Evolutionary conservation across 35 echinoderm and acorn worm species (phyloP).

Genomic region (Hemicentrotus pulcherrimus): DNA sequence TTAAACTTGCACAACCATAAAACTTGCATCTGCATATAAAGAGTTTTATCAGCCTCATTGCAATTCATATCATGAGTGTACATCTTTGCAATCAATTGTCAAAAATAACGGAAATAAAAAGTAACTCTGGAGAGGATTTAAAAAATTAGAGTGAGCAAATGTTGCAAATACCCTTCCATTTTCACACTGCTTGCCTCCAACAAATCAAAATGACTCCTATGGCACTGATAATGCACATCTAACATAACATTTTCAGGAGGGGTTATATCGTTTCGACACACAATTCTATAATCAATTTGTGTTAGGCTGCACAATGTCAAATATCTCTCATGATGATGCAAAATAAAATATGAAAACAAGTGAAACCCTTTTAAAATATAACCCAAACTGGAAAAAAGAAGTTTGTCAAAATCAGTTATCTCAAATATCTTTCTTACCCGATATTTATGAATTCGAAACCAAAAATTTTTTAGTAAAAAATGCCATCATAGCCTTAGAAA

Average conservation of each 20-base stretch:
- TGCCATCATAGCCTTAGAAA: too few relatives aligned
- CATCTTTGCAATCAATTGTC: not conserved
- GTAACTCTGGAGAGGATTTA: not conserved
- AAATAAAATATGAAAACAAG: not conserved
- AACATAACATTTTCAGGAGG: not conserved
- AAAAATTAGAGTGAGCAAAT: not conserved
- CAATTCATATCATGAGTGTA: not conserved
- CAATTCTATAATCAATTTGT: not conserved
- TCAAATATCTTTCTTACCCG: too few relatives aligned
- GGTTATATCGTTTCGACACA: not conserved
- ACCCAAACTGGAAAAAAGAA: too few relatives aligned
- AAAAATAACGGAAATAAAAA: not conserved
- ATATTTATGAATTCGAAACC: too few relatives aligned
- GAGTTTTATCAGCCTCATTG: constrained; percentile 17
- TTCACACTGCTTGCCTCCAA: not conserved
- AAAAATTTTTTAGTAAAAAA: too few relatives aligned
- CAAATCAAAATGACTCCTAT: not conserved
- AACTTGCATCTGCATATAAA: not conserved
- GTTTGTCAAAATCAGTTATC: too few relatives aligned
- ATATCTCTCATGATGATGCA: not conserved
- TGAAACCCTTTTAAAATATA: not conserved
- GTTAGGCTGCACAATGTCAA: not conserved
- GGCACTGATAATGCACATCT: not conserved
- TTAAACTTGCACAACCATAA: not conserved
- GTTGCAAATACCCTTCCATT: not conserved